phyloP scores from a whole-genome alignment of 1,140 invertebrate genomes.

The Trichomalopsis sarcophagae region DNA sequence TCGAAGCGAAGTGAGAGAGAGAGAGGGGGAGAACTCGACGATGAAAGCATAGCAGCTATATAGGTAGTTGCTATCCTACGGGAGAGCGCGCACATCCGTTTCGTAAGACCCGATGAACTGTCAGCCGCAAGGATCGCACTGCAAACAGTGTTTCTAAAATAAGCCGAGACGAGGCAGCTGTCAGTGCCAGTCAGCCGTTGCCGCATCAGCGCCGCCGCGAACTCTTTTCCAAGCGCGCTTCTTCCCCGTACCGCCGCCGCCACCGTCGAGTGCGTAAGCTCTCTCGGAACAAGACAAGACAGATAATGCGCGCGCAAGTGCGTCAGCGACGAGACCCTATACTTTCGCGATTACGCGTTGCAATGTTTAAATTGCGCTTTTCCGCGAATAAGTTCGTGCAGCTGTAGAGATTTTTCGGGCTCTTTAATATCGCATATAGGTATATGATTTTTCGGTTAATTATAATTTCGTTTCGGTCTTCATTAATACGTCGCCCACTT shows the following conservation, averaged over 20 bases:
- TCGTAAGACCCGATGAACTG: conserved; percentile 53
- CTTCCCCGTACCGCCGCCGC: background rate
- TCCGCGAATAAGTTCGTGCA: too few species aligned
- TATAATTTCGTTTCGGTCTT: too few species aligned
- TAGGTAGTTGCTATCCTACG: background rate
- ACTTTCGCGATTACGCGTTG: background rate
- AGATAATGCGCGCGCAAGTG: background rate
- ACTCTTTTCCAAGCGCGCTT: conserved; percentile 17
- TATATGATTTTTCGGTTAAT: too few species aligned
- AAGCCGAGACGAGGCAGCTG: conserved; percentile 47
- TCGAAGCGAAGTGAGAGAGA: background rate
- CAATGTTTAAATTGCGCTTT: background rate
- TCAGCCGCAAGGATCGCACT: conserved; percentile 43
- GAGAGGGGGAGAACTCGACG: background rate
- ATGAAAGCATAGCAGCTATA: background rate
- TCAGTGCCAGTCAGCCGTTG: conserved; percentile 50
- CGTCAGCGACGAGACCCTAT: background rate
- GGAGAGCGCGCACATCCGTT: conserved; percentile 25
- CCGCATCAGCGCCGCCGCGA: background rate
- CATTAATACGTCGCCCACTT: too few species aligned
- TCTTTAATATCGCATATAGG: too few species aligned
- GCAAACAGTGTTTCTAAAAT: conserved; percentile 51
- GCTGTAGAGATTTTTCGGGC: too few species aligned
- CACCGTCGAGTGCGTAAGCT: background rate
- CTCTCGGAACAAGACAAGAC: conserved; percentile 20